These are phyloP conservation scores for Dendrolimus punctatus DNA, from an alignment of 1,140 invertebrate species.

Conservation along the genomic window DNA sequence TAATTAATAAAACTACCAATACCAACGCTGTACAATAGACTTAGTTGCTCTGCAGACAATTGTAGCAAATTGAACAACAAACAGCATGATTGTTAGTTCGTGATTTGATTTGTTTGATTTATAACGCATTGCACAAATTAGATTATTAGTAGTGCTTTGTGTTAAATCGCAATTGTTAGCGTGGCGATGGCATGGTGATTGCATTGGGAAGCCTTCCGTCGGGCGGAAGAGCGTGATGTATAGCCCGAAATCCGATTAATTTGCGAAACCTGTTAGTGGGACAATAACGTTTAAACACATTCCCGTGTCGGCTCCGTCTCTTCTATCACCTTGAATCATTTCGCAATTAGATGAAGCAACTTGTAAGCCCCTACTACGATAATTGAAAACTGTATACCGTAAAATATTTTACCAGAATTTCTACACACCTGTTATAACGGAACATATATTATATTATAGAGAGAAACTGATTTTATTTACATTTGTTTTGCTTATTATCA, in stretches of 20 bases:
- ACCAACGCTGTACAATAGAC: too few relatives aligned
- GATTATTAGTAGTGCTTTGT: not conserved
- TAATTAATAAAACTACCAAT: too few relatives aligned
- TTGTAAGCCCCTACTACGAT: constrained; percentile 8
- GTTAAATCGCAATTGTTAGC: not conserved
- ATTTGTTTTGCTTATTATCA: too few relatives aligned
- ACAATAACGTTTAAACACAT: constrained; percentile 43
- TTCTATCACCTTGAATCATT: constrained; percentile 11
- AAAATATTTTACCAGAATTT: too few relatives aligned
- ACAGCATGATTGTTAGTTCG: too few relatives aligned
- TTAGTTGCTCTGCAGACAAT: too few relatives aligned
- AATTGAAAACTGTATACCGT: constrained; percentile 13
- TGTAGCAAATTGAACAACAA: too few relatives aligned
- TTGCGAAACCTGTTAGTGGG: constrained; percentile 30
- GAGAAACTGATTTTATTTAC: too few relatives aligned
- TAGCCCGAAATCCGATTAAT: constrained; percentile 45
- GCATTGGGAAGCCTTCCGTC: constrained; percentile 16
- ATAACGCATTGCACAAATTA: too few relatives aligned
- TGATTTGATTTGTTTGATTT: too few relatives aligned
- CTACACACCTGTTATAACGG: not conserved
- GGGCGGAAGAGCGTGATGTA: constrained; percentile 31
- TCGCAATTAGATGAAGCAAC: constrained; percentile 17
- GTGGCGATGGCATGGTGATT: constrained; percentile 1
- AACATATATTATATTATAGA: not conserved
- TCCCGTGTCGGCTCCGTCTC: constrained; percentile 22